phyloP scores from a whole-genome alignment of 2,888 invertebrate genomes.

The Creontiades dilutus region DNA sequence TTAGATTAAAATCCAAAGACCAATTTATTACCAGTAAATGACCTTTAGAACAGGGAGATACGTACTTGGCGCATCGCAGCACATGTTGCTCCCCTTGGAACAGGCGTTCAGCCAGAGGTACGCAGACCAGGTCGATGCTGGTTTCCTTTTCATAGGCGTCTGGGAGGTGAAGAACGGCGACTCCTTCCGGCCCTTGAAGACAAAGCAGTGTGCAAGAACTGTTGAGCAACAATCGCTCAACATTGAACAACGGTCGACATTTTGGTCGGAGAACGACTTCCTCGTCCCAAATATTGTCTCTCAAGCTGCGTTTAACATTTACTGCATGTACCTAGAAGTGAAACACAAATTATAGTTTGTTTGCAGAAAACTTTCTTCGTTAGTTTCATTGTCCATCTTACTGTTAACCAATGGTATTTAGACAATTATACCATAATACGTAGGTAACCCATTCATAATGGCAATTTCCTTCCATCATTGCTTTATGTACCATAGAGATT shows the following conservation, averaged over 20 bases:
- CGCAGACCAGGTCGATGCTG: conserved; percentile 83
- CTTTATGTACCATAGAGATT: no score
- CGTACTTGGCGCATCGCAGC: conserved; percentile 83
- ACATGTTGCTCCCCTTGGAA: conserved; percentile 78
- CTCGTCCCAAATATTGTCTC: conserved; percentile 64
- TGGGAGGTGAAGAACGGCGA: conserved; percentile 86
- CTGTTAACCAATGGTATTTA: no score
- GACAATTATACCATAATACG: no score
- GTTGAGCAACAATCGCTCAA: conserved; percentile 84
- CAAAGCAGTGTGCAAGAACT: conserved; percentile 84
- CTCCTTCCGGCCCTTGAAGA: conserved; percentile 85
- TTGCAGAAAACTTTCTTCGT: no score
- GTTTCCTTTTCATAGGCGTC: conserved; percentile 85
- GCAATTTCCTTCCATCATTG: no score
- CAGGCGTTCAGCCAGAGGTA: conserved; percentile 64
- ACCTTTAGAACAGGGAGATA: not conserved
- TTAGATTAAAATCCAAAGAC: no score
- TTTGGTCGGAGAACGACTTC: conserved; percentile 82
- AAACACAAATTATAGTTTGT: no score
- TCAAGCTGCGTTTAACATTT: conserved; percentile 71
- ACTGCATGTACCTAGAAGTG: conserved; percentile 80
- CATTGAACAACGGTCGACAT: conserved; percentile 84
- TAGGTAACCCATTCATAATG: no score
- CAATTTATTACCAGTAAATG: no score
- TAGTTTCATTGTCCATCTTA: no score